These are phyloP conservation scores for Ametastegia equiseti DNA, from an alignment of 2,888 invertebrate genomes.

Conservation along the genomic window DNA sequence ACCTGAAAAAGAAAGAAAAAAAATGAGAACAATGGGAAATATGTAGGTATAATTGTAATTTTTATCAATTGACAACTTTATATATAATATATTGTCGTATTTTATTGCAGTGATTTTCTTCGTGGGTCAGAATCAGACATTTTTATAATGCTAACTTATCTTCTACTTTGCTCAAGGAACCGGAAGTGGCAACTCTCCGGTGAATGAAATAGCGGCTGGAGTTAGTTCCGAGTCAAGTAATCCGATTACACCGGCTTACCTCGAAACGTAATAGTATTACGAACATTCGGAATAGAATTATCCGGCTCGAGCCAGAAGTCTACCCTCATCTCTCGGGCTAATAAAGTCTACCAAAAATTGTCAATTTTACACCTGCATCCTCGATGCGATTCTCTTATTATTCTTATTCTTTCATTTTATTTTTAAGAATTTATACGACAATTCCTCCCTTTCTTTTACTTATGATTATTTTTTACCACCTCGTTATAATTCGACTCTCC, in stretches of 20 bases:
- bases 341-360: conserved; percentile 26
- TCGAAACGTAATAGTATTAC: conserved; percentile 22
- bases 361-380: conserved; percentile 18
- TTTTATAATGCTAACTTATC: too few species aligned
- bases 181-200: conserved; percentile 34
- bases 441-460: background rate
- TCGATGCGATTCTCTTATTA: background rate
- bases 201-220: conserved; percentile 33
- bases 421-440: too few species aligned
- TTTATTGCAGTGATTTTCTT: too few species aligned
- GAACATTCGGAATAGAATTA: conserved; percentile 43
- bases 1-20: too few species aligned
- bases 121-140: too few species aligned
- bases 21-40: too few species aligned
- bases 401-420: background rate
- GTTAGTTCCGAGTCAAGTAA: conserved; percentile 43
- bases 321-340: conserved; percentile 18
- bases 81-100: too few species aligned
- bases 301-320: conserved; percentile 15
- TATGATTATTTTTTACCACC: background rate
- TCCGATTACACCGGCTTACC: conserved; percentile 42
- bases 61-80: too few species aligned
- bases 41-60: too few species aligned
- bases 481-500: too few species aligned
- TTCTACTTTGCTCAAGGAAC: conserved; percentile 15